Conservation (phyloP, 1,140 invertebrate genomes). For the Eupeodes corollae region DNA sequence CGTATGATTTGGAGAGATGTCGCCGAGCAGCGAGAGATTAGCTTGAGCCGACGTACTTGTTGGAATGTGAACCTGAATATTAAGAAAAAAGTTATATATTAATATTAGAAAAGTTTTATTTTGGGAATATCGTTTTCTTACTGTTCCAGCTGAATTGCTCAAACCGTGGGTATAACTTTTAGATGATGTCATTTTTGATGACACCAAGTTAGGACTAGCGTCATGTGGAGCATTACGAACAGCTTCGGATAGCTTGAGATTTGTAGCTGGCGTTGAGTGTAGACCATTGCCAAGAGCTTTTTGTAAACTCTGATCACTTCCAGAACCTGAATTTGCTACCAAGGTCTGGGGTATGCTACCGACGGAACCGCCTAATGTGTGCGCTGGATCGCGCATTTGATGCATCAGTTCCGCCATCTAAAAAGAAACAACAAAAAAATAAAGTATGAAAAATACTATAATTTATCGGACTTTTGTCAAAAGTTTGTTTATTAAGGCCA, state of each 20-base stretch:
- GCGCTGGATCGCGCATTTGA: constrained; percentile 35
- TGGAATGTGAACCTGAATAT: constrained; percentile 23
- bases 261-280: constrained; percentile 32
- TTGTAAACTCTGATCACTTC: constrained; percentile 11
- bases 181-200: constrained; percentile 33
- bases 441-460: not conserved
- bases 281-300: constrained; percentile 17
- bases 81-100: not conserved
- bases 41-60: constrained; percentile 31
- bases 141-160: constrained; percentile 33
- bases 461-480: too few relatives aligned
- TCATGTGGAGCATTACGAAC: constrained; percentile 31
- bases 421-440: constrained; percentile 1
- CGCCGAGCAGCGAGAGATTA: constrained; percentile 52
- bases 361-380: constrained; percentile 34
- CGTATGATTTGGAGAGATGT: constrained; percentile 70
- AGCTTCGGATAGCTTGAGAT: constrained; percentile 31
- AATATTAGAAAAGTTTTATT: not conserved
- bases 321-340: constrained; percentile 16
- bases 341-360: constrained; percentile 34
- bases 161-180: constrained; percentile 35
- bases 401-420: constrained; percentile 38
- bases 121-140: constrained; percentile 3
- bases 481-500: too few relatives aligned
- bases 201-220: constrained; percentile 30